Evolutionary conservation across 2,888 invertebrate genomes (phyloP), one percentile per base, ranked within the genome.

Genomic region (Anagyrus pseudococci): DNA sequence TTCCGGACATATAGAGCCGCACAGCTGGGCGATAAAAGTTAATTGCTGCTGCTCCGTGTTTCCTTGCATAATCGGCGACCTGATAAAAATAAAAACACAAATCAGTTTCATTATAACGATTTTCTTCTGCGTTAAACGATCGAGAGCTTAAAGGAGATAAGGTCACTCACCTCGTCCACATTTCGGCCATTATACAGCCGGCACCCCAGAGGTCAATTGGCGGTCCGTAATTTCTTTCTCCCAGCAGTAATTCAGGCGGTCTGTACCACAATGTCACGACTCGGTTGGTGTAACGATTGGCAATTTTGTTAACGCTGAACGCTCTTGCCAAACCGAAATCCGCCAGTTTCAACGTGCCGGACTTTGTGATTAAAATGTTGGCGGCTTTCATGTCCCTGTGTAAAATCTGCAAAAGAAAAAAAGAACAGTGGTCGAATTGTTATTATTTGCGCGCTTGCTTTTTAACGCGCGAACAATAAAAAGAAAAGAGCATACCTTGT

Each of bases 141-240:
- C n/a, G n/a, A n/a, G n/a, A n/a, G n/a, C n/a, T n/a, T 33, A 33
- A 48, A 48, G 2, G 23, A 23, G 20, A 44, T 13, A 44, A 44
- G 8, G 26, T 10, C 17, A 26, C 17, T 10, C 82, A 84, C 69
- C 88, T 84, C 0, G 97, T 98, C 98, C 98, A 99, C 95, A 99
- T 95, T 84, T 99, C 99, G 0, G 98, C 98, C 98, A 99, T 98
- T 67, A 99, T 99, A 78, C 99, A 99, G 0, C 99, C 99, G 0
- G 96, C 98, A 0, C 94, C 94, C 94, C 94, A 94, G 83, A 98
- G 87, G 83, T 99, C 99, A 15, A 99, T 96, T 0, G 97, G 93
- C 1, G 98, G 95, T 0, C 96, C 96, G 75, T 99, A 99, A 82
- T 97, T 95, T 15, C 98, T 85, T 74, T 96, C 94, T 37, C 96